These are phyloP conservation scores for Pipra filicauda DNA, from an alignment of 2,113 vertebrate genomes.

Conservation along the genomic window DNA sequence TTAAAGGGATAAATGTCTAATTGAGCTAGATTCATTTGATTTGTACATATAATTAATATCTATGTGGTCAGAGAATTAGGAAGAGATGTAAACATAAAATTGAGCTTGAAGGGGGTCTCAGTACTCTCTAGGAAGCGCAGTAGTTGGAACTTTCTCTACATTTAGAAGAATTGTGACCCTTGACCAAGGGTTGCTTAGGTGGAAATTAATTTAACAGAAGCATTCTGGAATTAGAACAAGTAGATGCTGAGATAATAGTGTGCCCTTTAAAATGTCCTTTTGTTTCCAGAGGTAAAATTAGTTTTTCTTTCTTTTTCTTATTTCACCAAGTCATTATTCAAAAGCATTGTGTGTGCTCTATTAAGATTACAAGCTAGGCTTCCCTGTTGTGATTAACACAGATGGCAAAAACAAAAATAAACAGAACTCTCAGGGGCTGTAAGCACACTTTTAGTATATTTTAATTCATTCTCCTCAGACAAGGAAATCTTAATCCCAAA, in stretches of 20 bases:
- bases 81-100: neutral
- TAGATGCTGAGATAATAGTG: neutral
- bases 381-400: neutral
- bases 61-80: neutral
- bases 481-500: neutral
- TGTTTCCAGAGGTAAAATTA: neutral
- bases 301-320: neutral
- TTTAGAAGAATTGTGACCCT: neutral
- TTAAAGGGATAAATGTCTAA: neutral
- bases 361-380: neutral
- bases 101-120: neutral
- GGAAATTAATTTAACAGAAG: neutral
- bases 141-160: neutral
- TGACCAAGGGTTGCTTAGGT: neutral
- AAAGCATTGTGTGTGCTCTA: neutral
- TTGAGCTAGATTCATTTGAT: neutral
- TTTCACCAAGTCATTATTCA: neutral
- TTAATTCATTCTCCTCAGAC: neutral
- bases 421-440: neutral
- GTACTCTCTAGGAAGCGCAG: neutral
- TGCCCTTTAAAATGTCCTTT: neutral
- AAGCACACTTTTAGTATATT: neutral
- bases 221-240: neutral
- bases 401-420: constrained; percentile 1
- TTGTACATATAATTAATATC: neutral